Percentiles rank a stretch among this genome's conserved stretches.
Conservation (phyloP, 2,797 vertebrate genomes). For the Scolopax bukidnonensis region DNA sequence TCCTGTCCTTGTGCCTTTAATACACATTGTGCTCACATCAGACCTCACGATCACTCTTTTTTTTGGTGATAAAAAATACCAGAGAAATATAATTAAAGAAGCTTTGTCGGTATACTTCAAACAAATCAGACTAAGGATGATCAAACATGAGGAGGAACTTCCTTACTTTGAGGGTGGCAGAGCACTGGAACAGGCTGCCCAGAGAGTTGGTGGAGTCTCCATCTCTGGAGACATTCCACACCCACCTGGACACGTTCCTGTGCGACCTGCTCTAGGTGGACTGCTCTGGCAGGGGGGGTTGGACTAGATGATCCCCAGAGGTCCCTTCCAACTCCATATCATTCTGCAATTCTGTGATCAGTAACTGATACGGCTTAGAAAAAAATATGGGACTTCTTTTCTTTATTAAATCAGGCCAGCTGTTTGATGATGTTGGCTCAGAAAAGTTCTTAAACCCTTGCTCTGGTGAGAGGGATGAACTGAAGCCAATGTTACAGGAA, state of each 20-base stretch:
- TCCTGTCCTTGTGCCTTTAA: not conserved
- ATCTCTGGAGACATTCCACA: no score
- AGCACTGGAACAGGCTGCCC: no score
- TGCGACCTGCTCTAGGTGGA: no score
- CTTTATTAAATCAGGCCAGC: not conserved
- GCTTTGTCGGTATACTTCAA: not conserved
- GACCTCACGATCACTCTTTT: not conserved
- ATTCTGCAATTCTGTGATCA: not conserved
- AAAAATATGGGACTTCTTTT: not conserved
- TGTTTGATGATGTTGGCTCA: not conserved
- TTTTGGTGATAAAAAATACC: not conserved
- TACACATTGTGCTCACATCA: not conserved
- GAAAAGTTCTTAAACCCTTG: not conserved
- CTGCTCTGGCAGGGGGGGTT: no score
- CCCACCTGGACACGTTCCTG: no score
- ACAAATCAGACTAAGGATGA: not conserved
- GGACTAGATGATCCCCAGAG: no score
- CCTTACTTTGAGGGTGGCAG: no score
- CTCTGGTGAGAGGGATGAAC: not conserved
- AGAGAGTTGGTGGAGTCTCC: no score
- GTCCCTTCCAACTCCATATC: no score
- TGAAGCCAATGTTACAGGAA: not conserved
- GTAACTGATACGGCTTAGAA: not conserved
- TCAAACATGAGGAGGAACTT: no score
- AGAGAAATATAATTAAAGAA: not conserved